A percentile compares a stretch with the other conserved stretches of the same genome.
These are phyloP conservation scores for Heterocephalus glaber DNA, from an alignment of 2,113 vertebrate species.

Conservation along the genomic window DNA sequence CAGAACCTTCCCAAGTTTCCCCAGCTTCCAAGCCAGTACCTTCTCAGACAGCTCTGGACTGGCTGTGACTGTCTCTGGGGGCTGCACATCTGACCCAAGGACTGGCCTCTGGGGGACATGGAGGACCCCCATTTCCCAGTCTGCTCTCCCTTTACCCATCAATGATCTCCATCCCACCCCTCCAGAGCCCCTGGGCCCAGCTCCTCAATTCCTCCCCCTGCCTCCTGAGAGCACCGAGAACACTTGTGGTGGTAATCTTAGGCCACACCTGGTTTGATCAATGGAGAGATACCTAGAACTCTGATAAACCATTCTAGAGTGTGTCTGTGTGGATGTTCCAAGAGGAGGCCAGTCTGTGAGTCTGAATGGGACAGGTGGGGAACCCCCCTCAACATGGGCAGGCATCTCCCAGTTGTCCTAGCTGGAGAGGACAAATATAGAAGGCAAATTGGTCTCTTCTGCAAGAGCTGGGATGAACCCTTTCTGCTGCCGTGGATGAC, in stretches of 20 bases:
- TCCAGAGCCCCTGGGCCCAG: not conserved
- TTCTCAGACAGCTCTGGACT: not conserved
- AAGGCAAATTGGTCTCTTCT: not conserved
- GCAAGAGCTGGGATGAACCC: not conserved
- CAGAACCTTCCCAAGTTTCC: not conserved
- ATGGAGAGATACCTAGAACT: not conserved
- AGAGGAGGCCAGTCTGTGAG: not conserved
- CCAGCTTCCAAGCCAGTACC: not conserved
- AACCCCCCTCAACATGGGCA: not conserved
- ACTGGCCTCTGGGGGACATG: too few relatives aligned
- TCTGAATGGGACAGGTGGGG: not conserved
- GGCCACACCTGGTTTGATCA: not conserved
- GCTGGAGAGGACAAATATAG: not conserved
- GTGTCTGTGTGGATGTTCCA: too few relatives aligned
- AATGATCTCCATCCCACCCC: not conserved
- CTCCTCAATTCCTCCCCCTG: not conserved
- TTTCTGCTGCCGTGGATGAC: not conserved
- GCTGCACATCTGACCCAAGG: not conserved
- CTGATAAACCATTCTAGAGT: accelerated
- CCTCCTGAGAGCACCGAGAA: not conserved
- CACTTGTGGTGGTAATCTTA: too few relatives aligned
- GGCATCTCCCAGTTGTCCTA: not conserved
- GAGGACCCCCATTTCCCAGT: not conserved
- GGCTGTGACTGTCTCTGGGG: not conserved
- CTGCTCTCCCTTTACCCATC: accelerated